Evolutionary conservation across 2,888 invertebrate genomes (phyloP).

Genomic region (Mechanitis messenoides): DNA sequence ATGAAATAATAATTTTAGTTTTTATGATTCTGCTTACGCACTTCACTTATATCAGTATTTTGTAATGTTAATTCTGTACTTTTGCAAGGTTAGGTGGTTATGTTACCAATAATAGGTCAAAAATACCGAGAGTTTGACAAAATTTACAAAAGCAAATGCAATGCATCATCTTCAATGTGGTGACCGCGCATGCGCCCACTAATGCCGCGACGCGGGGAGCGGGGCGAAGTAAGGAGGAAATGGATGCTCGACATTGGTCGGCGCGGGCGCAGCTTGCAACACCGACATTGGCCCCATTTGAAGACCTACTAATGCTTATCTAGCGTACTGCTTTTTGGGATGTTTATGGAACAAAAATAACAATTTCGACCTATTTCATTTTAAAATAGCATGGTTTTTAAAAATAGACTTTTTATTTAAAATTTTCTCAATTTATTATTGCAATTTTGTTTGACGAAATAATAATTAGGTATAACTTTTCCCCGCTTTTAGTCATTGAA

Average conservation of each 20-base stretch:
- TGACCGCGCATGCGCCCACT: conserved; percentile 12
- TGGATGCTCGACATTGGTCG: conserved; percentile 57
- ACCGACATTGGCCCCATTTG: conserved; percentile 69
- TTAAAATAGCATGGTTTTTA: background rate
- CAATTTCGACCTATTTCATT: background rate
- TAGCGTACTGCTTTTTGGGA: conserved; percentile 40
- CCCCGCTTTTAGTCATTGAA: too few species aligned
- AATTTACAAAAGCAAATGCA: conserved; percentile 13
- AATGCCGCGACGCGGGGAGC: conserved; percentile 2
- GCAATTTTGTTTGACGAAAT: too few species aligned
- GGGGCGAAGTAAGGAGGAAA: conserved; percentile 50
- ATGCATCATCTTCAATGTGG: conserved; percentile 22
- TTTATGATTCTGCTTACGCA: too few species aligned
- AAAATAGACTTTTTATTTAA: background rate
- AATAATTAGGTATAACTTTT: too few species aligned
- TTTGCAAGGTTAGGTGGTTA: too few species aligned
- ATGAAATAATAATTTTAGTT: too few species aligned
- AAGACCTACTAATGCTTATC: conserved; percentile 70
- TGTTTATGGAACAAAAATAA: conserved; percentile 26
- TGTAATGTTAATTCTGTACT: too few species aligned
- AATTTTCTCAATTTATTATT: background rate
- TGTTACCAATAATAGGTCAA: background rate
- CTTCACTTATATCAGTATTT: too few species aligned
- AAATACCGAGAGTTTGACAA: conserved; percentile 1
- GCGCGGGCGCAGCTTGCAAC: conserved; percentile 61